Evolutionary conservation across 1,140 invertebrate species (phyloP), one percentile per base, ranked within the genome.

Genomic region (Lepidurus apus): DNA sequence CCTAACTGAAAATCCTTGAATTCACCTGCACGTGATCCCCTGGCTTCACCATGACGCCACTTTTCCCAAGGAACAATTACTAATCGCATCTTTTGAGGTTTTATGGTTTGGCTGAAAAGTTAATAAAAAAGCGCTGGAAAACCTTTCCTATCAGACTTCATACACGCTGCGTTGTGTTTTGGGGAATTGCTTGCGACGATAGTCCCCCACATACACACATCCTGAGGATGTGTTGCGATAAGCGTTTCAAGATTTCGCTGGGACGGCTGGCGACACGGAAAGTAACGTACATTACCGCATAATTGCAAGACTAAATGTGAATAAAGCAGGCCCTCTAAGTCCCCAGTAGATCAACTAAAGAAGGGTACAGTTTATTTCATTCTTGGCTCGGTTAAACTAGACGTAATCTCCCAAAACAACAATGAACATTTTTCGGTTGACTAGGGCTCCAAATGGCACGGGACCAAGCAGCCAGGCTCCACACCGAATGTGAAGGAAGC

Each of bases 171-270:
- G 34, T 34, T 34, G 34, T 4, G 34, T 4, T 34, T 34, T 3
- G 21, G 13, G 53, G 13, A 13, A 21, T 65, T 65, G 53, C 21
- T 65, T 65, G 8, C 53, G 9, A 65, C 17, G 17, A 13, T 65
- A 9, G 53, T 5, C 17, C 13, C 13, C 53, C 21, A 21, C 53
- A 13, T 0, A 13, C 53, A 65, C 53, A 65, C 53, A 65, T 65
- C 53, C 53, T 65, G 6, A 65, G 13, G 53, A 65, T 65, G 53
- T 65, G 53, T n/a, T 65, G 53, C 53, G 53, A 65, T 65, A 65
- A 65, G 53, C 17, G 53, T 65, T 34, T 65, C n/a, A 65, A 65
- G 9, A 7, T 65, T 17, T 65, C 53, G 53, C 53, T 21, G 9
- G 53, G 17, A 3, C 13, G 21, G 53, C 53, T 7, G 21, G 21